Conservation (phyloP, 2,797 vertebrate species). For the Clarias fuscus region DNA sequence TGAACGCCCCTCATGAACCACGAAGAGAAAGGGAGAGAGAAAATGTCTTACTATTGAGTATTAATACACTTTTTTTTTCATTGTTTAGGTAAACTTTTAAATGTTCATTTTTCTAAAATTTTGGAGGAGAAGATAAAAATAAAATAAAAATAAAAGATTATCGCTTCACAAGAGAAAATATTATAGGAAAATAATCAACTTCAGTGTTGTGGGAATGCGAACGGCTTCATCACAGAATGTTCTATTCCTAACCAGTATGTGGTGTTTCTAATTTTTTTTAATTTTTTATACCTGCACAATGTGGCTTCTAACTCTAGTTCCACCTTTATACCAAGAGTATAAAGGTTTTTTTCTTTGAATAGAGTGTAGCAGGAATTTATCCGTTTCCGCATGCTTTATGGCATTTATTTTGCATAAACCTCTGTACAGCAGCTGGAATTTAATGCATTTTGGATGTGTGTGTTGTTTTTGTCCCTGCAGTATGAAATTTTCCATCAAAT, state of each 20-base stretch:
- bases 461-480: neutral
- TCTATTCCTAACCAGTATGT: neutral
- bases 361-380: neutral
- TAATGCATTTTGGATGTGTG: neutral
- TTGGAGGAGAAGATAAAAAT: no score
- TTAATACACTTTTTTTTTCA: neutral
- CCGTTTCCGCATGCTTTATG: neutral
- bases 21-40: neutral
- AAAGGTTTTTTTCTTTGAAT: neutral
- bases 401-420: neutral
- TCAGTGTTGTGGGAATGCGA: neutral
- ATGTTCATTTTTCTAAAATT: no score
- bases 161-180: neutral
- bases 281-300: neutral
- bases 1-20: no score
- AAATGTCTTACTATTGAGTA: neutral
- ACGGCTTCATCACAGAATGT: neutral
- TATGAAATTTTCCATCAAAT: neutral
- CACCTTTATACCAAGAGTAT: neutral
- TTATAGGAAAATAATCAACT: neutral
- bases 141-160: no score
- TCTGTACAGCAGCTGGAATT: slow-evolving; percentile 22
- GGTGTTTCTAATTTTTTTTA: no score
- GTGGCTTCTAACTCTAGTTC: neutral
- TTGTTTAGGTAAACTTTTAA: no score